phyloP scores from a whole-genome alignment of 2,797 vertebrate genomes.

The Muraenolepis orangiensis region DNA sequence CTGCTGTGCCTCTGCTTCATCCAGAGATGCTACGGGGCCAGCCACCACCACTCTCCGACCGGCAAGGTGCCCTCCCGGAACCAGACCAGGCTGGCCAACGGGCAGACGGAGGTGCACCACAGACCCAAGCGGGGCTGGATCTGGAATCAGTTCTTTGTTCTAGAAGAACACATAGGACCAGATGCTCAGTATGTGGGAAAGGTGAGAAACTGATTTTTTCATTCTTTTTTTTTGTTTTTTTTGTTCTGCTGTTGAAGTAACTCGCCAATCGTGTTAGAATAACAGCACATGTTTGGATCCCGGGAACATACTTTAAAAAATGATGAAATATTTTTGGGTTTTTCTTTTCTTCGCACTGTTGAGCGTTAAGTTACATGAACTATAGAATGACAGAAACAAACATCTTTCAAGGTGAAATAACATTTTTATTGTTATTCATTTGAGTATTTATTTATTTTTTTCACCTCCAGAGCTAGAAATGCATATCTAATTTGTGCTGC shows the following conservation, averaged over 20 bases:
- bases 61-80: slow-evolving; percentile 77
- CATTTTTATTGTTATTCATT: no score
- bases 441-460: no score
- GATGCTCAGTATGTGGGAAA: slow-evolving; percentile 98
- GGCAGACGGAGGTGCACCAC: slow-evolving; percentile 95
- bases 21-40: slow-evolving; percentile 84
- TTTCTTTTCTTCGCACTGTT: not conserved
- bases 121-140: slow-evolving; percentile 98
- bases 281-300: not conserved
- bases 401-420: not conserved
- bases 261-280: slow-evolving; percentile 1
- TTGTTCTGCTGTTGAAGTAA: slow-evolving; percentile 10
- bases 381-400: not conserved
- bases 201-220: slow-evolving; percentile 66
- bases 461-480: slow-evolving; percentile 45
- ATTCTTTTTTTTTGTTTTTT: not conserved
- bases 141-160: slow-evolving; percentile 99
- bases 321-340: no score
- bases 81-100: slow-evolving; percentile 85
- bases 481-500: slow-evolving; percentile 26
- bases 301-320: not conserved
- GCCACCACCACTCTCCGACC: slow-evolving; percentile 74
- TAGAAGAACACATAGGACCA: slow-evolving; percentile 98
- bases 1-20: slow-evolving; percentile 97
- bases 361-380: not conserved